Base-by-base conservation (phyloP, 1,140 invertebrate genomes). In the Philotrypesis tridentata region DNA sequence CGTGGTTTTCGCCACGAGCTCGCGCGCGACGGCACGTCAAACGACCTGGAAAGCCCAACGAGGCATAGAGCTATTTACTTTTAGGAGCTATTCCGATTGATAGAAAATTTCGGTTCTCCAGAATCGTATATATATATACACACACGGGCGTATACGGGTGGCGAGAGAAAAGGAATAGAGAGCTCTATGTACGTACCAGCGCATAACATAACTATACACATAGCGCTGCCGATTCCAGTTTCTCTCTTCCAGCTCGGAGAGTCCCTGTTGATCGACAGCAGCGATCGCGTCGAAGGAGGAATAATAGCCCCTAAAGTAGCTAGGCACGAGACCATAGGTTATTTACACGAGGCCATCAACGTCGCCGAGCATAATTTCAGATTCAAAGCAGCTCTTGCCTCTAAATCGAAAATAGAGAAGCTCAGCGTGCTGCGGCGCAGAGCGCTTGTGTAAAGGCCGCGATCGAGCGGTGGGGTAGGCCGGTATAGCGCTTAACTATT, bases 241-340 rank as follows among this genome's bases (percentile, higher is more conserved):
- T 29, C n/a, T 8, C 63, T 29, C 37, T 23, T 67, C 48, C 4
- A 23, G 21, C 17, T 48, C 25, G 25, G 12, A 27, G 12, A 37
- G n/a, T 60, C 67, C 23, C 60, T 33, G 21, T 74, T 48, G 37
- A 14, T 3, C 65, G 60, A 80, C 74, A 80, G 67, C 70, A 71
- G 71, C 67, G 79, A 80, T 80, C 74, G 74, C 37, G 27, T 74
- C 74, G 48, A 80, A 80, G 79, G 70, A 80, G 74, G 79, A 80
- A 80, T 80, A 80, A 80, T 80, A 80, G 79, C 23, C 79, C 29
- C 70, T 80, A 80, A 80, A 80, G 60, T 65, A n/a, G 79, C 71
- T 67, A 67, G 60, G 71, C 79, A 55, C 12, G 23, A 31, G 71
- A 67, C n/a, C 71, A 61, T 74, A 33, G 71, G 79, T 80, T 80